Evolutionary conservation across 1,140 invertebrate species (phyloP), one percentile per base, ranked within the genome.

Genomic region (Drosophila elegans): DNA sequence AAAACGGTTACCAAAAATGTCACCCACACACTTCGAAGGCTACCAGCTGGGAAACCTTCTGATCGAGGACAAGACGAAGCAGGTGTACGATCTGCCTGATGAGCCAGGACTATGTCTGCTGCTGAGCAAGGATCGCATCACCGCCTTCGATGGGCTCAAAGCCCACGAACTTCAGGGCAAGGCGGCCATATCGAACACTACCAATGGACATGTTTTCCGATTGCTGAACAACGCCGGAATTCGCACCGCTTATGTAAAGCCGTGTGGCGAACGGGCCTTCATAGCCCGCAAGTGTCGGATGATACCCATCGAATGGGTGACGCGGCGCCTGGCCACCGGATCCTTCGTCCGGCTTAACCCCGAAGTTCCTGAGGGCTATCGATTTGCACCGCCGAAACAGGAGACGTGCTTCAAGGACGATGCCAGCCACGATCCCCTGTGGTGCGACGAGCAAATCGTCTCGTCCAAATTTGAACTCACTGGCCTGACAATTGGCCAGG

Each of bases 231-330:
- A 94, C 89, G 96, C 95, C 96, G 97, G 97, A 27, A 93, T 99
- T 27, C 96, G 96, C 86, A 99, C 98, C 1, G 96, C 98, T 13
- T 99, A 96, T 92, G 94, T 98, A 0, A 95, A 95, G 85, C 77
- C 93, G 9, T 94, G 94, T 3, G 94, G 94, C n/a, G 94, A 96
- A 4, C 97, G 94, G 21, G 94, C 96, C 11, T 98, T 99, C 83
- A 92, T 99, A 49, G 96, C 97, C 0, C 95, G 96, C 91, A 96
- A 96, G 93, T 99, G 98, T 93, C 94, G 96, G 64, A 99, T 99
- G 98, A 95, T 99, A 41, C 98, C 98, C 0, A 98, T 99, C 76
- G 98, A 99, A 93, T 99, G 98, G 98, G 98, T 99, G 2, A 97
- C 98, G 0, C 93, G 98, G 42, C 94, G 98, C 62, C 92, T 99